Percentiles rank a stretch among this genome's conserved stretches.
Conservation (phyloP, 2,797 vertebrate species). For the Macropus fuliginosus region DNA sequence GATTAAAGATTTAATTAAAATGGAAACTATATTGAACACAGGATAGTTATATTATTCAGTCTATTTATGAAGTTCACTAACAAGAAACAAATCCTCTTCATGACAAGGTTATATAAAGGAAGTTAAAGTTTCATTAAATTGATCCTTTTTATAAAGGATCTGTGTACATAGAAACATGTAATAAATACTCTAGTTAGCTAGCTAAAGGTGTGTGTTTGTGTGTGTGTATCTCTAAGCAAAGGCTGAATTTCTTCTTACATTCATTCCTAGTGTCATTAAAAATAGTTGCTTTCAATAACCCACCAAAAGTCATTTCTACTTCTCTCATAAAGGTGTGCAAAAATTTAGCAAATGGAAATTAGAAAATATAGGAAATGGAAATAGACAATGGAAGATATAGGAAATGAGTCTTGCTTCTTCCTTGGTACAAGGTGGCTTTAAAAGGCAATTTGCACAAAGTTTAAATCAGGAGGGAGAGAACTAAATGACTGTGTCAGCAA, state of each 20-base stretch:
- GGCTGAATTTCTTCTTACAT: not conserved
- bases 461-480: slow-evolving; percentile 63
- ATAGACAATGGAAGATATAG: not conserved
- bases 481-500: slow-evolving; percentile 23
- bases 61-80: slow-evolving; percentile 10
- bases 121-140: not conserved
- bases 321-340: not conserved
- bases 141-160: not conserved
- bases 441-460: slow-evolving; percentile 55
- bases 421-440: slow-evolving; percentile 56
- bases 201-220: not conserved
- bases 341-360: no score
- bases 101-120: not conserved
- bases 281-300: slow-evolving; percentile 11
- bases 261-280: slow-evolving; percentile 8
- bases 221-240: not conserved
- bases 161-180: not conserved
- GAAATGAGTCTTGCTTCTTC: slow-evolving; percentile 20
- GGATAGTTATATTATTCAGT: slow-evolving; percentile 16
- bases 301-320: not conserved
- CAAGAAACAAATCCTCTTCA: slow-evolving; percentile 12
- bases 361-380: not conserved
- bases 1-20: slow-evolving; percentile 33
- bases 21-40: slow-evolving; percentile 17
- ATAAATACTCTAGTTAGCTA: not conserved